Base-by-base conservation (phyloP, 2,888 invertebrate genomes). In the Erebia palarica region DNA sequence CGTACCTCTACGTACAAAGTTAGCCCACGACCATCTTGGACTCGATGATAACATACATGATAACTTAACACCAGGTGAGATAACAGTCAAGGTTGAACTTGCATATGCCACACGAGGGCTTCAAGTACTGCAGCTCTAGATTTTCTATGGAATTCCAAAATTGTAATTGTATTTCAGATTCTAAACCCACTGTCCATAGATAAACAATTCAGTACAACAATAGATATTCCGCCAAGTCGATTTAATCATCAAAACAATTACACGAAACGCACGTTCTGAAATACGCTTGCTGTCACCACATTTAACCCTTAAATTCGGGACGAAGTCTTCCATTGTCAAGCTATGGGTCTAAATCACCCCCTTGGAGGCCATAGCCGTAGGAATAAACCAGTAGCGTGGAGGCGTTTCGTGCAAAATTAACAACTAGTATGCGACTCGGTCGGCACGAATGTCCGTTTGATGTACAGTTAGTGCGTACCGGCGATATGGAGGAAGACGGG, bases 341-440 rank as follows among this genome's bases (percentile, higher is more conserved):
- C 75, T 64, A 71, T 73, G 70, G 70, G 75, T 75, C 74, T 87
- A 87, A 87, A 86, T 86, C 82, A 78, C 82, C 80, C 80, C 82
- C 76, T 77, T 71, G 68, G 80, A 79, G 80, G 78, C 80, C 75
- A 75, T 76, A 78, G 77, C 74, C 74, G 78, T 78, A 80, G 78
- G 82, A 82, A 86, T 87, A 86, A 87, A 87, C 86, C 83, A 87
- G 84, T 79, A 81, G 83, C 80, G 82, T 76, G 79, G 83, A 82
- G 82, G 81, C 82, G 85, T 81, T 83, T 79, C 83, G 82, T 85
- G 82, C 86, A 82, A 84, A 83, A 87, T 87, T 86, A 87, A 87
- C 87, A 87, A 83, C 82, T 79, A 78, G 79, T 76, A 74, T 77
- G 80, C 78, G 76, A 77, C 75, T 74, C 73, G 69, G 78, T 75